Evolutionary conservation across 2,113 vertebrate genomes (phyloP), one percentile per base, ranked within the genome.

Genomic region (Cebidichthys violaceus): DNA sequence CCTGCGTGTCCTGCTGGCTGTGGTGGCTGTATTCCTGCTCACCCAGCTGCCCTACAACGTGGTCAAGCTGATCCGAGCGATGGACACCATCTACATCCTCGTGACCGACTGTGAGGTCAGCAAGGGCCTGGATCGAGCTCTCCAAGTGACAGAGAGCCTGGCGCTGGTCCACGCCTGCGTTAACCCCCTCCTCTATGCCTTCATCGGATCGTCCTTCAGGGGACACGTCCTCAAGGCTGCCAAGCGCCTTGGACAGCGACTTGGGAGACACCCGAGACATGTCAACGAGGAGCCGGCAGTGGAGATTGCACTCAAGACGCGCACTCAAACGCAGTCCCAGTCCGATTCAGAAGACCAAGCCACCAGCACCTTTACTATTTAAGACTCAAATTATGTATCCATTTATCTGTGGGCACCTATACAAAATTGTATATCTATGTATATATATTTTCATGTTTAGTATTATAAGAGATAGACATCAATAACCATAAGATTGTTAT

Each of bases 11-110:
- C 93, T 99, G 62, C 85, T 98, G 70, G 95, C 94, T 1, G 96
- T 99, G 4, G 97, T 99, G 65, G 93, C 93, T 0, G 89, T 96
- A 7, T 99, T 99, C 86, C 91, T 99, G 22, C 73, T 96, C 80
- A 98, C 97, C 5, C 98, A 99, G 91, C 83, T 99, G 55, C 98
- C 98, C 15, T 99, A 98, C 89, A 99, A 97, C 37, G 88, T 96
- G 0, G 91, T 99, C 54, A 98, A 98, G 92, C 93, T 99, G 85
- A 96, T 95, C 88, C 88, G 94, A 64, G 95, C 97, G 31, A 92
- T 97, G 70, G 97, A 99, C 71, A 68, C 94, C 52, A 96, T 98
- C 91, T 97, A 97, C 81, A 50, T 57, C 4, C 79, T 99, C 17
- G 94, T 99, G 35, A 97, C 95, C 0, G 91, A 96, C 91, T 99